These are phyloP conservation scores for Capreolus pygargus DNA, from an alignment of 2,113 vertebrate species.

Conservation along the genomic window DNA sequence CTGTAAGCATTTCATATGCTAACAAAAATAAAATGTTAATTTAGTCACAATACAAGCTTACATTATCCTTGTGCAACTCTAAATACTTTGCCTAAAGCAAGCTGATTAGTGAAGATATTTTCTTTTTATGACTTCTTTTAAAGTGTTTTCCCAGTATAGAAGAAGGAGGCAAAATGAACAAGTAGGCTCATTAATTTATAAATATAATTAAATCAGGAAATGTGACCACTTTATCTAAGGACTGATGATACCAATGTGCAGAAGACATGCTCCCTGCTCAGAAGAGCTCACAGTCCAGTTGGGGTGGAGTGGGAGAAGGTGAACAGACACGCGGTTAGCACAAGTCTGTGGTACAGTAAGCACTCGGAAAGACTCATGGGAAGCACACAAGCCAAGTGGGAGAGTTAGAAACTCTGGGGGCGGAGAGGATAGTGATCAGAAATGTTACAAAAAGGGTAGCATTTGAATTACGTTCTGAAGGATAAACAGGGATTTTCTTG, in stretches of 20 bases:
- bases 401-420: background rate
- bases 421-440: background rate
- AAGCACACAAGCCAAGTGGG: background rate
- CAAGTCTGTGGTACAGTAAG: background rate
- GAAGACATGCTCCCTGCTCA: background rate
- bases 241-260: background rate
- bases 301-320: background rate
- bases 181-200: background rate
- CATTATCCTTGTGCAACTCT: background rate
- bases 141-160: background rate
- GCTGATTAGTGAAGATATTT: background rate
- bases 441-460: background rate
- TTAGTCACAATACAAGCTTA: background rate
- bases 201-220: background rate
- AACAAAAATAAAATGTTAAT: constrained; percentile 16
- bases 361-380: background rate
- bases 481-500: constrained; percentile 13
- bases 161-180: background rate
- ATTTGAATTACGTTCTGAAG: background rate
- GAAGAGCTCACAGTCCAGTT: background rate
- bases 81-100: background rate
- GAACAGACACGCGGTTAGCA: background rate
- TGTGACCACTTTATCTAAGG: background rate
- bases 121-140: background rate
- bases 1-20: background rate